Conservation (phyloP, 2,113 vertebrate genomes). For the Odontophorus gujanensis region DNA sequence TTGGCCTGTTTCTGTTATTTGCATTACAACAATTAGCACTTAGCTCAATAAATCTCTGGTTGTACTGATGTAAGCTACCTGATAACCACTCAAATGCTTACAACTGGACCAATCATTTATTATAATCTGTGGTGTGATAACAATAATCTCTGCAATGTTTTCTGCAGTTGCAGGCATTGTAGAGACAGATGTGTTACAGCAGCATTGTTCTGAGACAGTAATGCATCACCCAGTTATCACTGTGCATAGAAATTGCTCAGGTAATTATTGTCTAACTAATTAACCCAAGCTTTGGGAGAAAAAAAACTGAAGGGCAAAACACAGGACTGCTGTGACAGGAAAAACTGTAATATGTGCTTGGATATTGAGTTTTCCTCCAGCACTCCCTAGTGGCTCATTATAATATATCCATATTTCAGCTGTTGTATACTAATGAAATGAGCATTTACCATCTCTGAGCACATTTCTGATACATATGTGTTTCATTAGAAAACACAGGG, state of each 20-base stretch:
- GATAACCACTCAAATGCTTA: background rate
- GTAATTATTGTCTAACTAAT: slow-evolving; percentile 45
- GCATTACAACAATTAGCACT: slow-evolving; percentile 13
- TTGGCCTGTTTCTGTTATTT: background rate
- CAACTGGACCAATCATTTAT: background rate
- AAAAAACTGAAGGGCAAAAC: background rate
- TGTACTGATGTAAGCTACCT: background rate
- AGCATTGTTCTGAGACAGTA: background rate
- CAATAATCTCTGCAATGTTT: background rate
- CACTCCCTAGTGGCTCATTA: slow-evolving; percentile 39
- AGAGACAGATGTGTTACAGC: slow-evolving; percentile 9
- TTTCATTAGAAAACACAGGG: background rate
- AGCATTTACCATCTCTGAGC: background rate
- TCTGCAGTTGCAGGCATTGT: background rate
- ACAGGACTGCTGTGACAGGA: background rate
- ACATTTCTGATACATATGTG: background rate
- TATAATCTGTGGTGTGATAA: background rate
- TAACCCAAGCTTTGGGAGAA: background rate
- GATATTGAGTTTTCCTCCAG: slow-evolving; percentile 31
- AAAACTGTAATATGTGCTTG: background rate
- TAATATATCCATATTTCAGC: background rate
- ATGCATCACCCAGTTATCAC: background rate
- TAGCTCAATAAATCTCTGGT: slow-evolving; percentile 18
- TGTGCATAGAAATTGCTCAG: slow-evolving; percentile 35
- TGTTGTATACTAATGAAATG: slow-evolving; percentile 13